Evolutionary conservation across 1,140 invertebrate genomes (phyloP), one percentile per base, ranked within the genome.

Genomic region (Bactericera cockerelli): DNA sequence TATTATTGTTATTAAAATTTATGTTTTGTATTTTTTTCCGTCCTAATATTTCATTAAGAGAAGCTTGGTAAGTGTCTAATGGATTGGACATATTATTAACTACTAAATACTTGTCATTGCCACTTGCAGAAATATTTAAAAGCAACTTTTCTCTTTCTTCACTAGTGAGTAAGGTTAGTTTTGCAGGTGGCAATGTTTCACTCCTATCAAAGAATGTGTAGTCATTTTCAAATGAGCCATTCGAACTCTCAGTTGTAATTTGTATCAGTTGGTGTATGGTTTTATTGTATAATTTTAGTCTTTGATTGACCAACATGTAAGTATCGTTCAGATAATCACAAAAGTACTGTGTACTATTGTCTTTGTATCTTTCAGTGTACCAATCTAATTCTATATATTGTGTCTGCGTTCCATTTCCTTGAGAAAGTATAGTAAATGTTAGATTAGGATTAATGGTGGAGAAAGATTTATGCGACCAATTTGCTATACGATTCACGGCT

Each of bases 291-390:
- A 49, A 22, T 49, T 49, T 4, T 3, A 49, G 22, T 49, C 8
- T 49, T 4, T 49, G 6, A 22, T 49, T 49, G 19, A 49, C 22
- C 4, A 49, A n/a, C n/a, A 49, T 49, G 22, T 49, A 49, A 4
- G 42, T 49, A n/a, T 49, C 42, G 19, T 49, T 49, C 22, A 4
- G 8, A 22, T 49, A 49, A 49, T 19, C 22, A 22, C 42, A 49
- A n/a, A 49, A 49, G 22, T 49, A 49, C 19, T 49, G 42, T 49
- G 42, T 49, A 6, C n/a, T 19, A 49, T 49, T 49, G 22, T 49
- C 42, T 6, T n/a, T 49, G 22, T 49, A 49, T 49, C 4, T 49
- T n/a, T 49, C 42, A 4, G 42, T 49, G 22, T 49, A 49, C 42
- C 42, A 49, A n/a, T 49, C 19, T n/a, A 49, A n/a, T 10, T 4